These are phyloP conservation scores for Drosophila anceps DNA, from an alignment of 2,888 invertebrate species.

Conservation along the genomic window DNA sequence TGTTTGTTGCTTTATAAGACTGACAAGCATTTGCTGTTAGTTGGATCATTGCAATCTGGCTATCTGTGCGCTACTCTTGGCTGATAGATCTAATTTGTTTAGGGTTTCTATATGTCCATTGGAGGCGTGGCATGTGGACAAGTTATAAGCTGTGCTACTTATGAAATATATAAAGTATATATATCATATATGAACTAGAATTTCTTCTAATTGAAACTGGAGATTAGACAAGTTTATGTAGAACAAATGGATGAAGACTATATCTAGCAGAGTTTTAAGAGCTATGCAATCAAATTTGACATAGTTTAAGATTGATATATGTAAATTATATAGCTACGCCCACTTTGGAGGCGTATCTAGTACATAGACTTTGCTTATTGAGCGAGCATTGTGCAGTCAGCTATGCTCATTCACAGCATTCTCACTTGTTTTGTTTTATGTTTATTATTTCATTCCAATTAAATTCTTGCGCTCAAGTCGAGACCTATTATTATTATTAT, in stretches of 20 bases:
- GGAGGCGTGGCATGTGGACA: background rate
- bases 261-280: background rate
- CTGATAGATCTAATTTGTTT: background rate
- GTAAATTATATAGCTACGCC: background rate
- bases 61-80: background rate
- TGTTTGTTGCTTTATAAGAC: background rate
- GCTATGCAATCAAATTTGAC: too few relatives aligned
- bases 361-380: background rate
- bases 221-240: too few relatives aligned
- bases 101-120: background rate
- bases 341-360: background rate
- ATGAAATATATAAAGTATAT: background rate
- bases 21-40: background rate
- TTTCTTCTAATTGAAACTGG: too few relatives aligned
- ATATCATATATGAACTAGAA: background rate
- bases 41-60: background rate
- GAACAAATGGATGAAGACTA: background rate
- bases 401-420: background rate
- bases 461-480: constrained; percentile 64
- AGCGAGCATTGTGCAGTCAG: background rate
- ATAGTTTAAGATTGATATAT: too few relatives aligned
- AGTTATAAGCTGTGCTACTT: background rate
- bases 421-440: constrained; percentile 50
- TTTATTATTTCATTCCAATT: constrained; percentile 82
- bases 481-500: constrained; percentile 31